These are phyloP conservation scores for Melitaea cinxia DNA, from an alignment of 1,140 invertebrate species.

Conservation along the genomic window DNA sequence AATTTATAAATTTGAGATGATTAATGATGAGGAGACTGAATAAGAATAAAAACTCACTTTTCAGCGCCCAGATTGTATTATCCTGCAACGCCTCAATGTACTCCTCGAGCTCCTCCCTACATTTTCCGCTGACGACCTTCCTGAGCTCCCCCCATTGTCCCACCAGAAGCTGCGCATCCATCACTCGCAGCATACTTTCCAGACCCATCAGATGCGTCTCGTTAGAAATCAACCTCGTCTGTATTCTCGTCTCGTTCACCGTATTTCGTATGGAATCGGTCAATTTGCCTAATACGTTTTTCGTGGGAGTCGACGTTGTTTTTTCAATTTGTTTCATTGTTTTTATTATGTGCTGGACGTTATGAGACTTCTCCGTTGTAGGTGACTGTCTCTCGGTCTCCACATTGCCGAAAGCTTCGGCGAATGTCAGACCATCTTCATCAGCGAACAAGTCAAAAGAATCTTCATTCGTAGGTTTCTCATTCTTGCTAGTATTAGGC, in stretches of 20 bases:
- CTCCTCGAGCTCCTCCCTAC: constrained; percentile 83
- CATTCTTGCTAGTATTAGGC: constrained; percentile 42
- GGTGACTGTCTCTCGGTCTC: constrained; percentile 48
- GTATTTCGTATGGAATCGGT: constrained; percentile 58
- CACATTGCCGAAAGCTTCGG: constrained; percentile 54
- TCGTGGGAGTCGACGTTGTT: constrained; percentile 57
- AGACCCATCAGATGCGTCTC: constrained; percentile 69
- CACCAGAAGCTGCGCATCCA: constrained; percentile 79
- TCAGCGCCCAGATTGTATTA: constrained; percentile 87
- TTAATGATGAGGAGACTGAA: no score
- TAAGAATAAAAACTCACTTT: constrained; percentile 83
- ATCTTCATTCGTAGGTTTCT: constrained; percentile 51
- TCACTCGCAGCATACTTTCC: constrained; percentile 80
- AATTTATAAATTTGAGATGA: no score
- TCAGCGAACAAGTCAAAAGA: constrained; percentile 68
- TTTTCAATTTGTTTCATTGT: constrained; percentile 55
- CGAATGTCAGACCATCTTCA: constrained; percentile 69
- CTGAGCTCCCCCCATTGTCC: constrained; percentile 72
- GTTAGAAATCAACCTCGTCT: constrained; percentile 46
- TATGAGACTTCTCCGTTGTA: constrained; percentile 69
- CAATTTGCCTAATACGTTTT: constrained; percentile 54
- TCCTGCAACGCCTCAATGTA: constrained; percentile 84
- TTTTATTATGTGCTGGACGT: constrained; percentile 73
- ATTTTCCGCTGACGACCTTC: constrained; percentile 67
- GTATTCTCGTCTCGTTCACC: constrained; percentile 60